Percentiles rank a stretch among this genome's conserved stretches.
Conservation (phyloP, 2,113 vertebrate species). For the Benitochromis conjunctus region DNA sequence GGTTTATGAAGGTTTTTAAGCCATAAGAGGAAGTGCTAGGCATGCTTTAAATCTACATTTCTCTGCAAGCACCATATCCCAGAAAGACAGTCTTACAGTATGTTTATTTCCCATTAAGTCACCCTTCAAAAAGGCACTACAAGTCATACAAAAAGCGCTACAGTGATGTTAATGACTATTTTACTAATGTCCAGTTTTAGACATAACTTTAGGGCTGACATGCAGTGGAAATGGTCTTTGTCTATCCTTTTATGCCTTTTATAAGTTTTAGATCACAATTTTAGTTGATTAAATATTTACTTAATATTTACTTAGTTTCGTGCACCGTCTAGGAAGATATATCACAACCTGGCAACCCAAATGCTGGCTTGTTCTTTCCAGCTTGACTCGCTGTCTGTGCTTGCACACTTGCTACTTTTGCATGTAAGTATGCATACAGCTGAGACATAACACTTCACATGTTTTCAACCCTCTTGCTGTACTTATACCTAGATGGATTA, state of each 20-base stretch:
- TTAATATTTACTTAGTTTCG: not conserved
- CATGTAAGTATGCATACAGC: not conserved
- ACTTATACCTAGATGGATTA: not conserved
- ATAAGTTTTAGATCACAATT: not conserved
- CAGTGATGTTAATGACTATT: not conserved
- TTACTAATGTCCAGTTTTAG: not conserved
- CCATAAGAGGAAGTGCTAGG: slow-evolving; percentile 41
- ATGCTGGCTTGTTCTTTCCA: not conserved
- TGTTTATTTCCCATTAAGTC: not conserved
- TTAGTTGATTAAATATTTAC: not conserved
- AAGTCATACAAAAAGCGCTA: not conserved
- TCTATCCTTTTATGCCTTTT: not conserved
- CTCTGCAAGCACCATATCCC: slow-evolving; percentile 32
- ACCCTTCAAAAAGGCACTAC: not conserved
- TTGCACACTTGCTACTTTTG: not conserved
- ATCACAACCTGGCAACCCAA: not conserved
- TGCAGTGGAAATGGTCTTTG: not conserved
- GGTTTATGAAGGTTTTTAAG: slow-evolving; percentile 32
- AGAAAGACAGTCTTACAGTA: not conserved
- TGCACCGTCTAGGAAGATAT: not conserved
- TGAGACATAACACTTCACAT: not conserved
- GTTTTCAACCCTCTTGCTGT: not conserved
- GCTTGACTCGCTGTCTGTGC: not conserved
- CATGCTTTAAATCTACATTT: slow-evolving; percentile 31
- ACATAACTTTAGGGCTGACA: not conserved